phyloP scores from a whole-genome alignment of 2,797 vertebrate genomes.

The Leptatherina wallacei region DNA sequence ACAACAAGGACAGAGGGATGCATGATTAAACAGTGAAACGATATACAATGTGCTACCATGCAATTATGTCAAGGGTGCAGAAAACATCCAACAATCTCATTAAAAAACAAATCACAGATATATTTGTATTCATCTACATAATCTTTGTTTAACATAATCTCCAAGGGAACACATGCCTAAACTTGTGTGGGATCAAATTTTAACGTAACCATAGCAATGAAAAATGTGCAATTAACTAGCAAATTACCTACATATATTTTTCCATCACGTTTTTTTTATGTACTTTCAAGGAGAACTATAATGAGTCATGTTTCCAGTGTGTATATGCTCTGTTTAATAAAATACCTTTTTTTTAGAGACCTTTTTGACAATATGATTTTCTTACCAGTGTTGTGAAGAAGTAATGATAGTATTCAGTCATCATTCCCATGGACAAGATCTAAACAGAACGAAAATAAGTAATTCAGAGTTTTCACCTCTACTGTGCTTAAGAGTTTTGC shows the following conservation, averaged over 20 bases:
- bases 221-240: slow-evolving; percentile 9
- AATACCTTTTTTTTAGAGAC: background rate
- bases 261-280: background rate
- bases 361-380: slow-evolving; percentile 2
- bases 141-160: slow-evolving; percentile 44
- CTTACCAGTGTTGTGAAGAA: slow-evolving; percentile 99
- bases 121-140: slow-evolving; percentile 52
- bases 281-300: slow-evolving; percentile 3
- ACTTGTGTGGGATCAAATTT: slow-evolving; percentile 26
- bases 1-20: slow-evolving; percentile 36
- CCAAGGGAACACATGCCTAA: slow-evolving; percentile 18
- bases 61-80: slow-evolving; percentile 50
- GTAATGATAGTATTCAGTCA: slow-evolving; percentile 99
- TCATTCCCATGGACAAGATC: slow-evolving; percentile 98
- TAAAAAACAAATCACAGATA: slow-evolving; percentile 57
- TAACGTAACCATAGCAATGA: slow-evolving; percentile 35
- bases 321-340: background rate
- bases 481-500: slow-evolving; percentile 12
- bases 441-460: slow-evolving; percentile 40
- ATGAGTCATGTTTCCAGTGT: background rate
- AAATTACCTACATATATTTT: background rate
- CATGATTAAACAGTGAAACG: slow-evolving; percentile 44
- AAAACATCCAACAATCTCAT: slow-evolving; percentile 51
- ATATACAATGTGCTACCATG: slow-evolving; percentile 17
- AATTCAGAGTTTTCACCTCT: slow-evolving; percentile 9